Base-by-base conservation (phyloP, 2,797 vertebrate genomes). In the Melanotaenia maccullochi region DNA sequence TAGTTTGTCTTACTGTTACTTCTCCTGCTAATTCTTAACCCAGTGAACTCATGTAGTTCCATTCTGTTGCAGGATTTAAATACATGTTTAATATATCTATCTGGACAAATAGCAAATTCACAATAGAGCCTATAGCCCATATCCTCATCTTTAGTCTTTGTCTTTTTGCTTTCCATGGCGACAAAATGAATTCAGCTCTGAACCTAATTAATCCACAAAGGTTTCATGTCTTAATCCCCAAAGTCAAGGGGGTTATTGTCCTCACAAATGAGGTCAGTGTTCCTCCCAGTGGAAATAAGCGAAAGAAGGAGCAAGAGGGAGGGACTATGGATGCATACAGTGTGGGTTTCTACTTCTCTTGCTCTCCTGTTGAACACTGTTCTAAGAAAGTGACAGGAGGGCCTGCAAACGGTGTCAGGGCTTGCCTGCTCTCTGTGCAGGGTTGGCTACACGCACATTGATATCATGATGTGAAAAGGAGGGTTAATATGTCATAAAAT, bases 151-250 rank as follows among this genome's bases (percentile, higher is more conserved):
- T 88, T 85, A 80, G 82, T 86, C 81, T 68, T 83, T 82, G 76
- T 89, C 82, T 88, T 79, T 85, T 85, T 86, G 87, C 91, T 91
- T 94, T 95, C 90, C 88, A 83, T 84, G 87, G 92, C 84, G 88
- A 90, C 91, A 91, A 94, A 94, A 95, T 93, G 93, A 95, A 95
- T 95, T 95, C 93, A 90, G 94, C 93, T 92, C 91, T 85, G 93
- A 93, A 94, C 93, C 94, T 95, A 95, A 95, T 95, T 95, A 95
- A 95, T 95, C 93, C 93, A 94, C 93, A 94, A 95, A 95, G 95
- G 95, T 95, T 95, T 95, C 94, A 94, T 95, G 94, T 94, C 94
- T 95, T 95, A 95, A 95, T 95, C 95, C 94, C 94, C 93, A 94
- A 95, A 95, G 95, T 95, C 94, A 94, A 95, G 94, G 93, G 91